These are phyloP conservation scores for Picus viridis DNA, from an alignment of 2,797 vertebrate genomes.

Conservation along the genomic window DNA sequence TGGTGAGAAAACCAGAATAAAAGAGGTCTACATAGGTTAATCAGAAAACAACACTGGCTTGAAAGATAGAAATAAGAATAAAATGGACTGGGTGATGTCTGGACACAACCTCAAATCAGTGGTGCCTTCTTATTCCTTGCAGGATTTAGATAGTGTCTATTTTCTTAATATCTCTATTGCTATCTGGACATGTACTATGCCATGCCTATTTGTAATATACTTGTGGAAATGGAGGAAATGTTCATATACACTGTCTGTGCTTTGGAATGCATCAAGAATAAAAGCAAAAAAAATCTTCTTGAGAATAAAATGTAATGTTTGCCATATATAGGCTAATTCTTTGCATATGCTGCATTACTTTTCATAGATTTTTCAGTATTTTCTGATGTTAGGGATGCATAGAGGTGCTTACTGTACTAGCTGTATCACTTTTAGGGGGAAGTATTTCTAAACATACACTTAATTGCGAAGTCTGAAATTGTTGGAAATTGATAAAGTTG, in stretches of 20 bases:
- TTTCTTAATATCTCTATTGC: constrained; percentile 77
- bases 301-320: constrained; percentile 16
- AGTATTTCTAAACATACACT: constrained; percentile 17
- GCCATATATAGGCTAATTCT: constrained; percentile 21
- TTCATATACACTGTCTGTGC: constrained; percentile 50
- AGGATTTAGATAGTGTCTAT: constrained; percentile 79
- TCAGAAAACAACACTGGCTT: constrained; percentile 25
- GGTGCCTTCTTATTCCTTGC: constrained; percentile 83
- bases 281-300: neutral
- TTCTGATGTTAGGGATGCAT: neutral
- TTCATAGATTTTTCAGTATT: constrained; percentile 8
- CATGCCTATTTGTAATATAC: constrained; percentile 72
- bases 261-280: constrained; percentile 50
- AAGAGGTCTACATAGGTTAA: constrained; percentile 58
- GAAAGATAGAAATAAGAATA: constrained; percentile 67
- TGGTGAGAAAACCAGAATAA: constrained; percentile 90
- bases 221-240: constrained; percentile 55
- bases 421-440: constrained; percentile 25
- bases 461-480: constrained; percentile 20
- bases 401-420: neutral
- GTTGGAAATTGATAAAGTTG: constrained; percentile 2
- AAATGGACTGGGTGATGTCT: constrained; percentile 70
- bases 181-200: constrained; percentile 69
- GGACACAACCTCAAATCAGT: constrained; percentile 80
- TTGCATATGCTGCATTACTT: neutral